Percentiles rank a stretch among this genome's conserved stretches.
phyloP scores from a whole-genome alignment of 2,888 invertebrate species.

The Gasteruption jaculator region DNA sequence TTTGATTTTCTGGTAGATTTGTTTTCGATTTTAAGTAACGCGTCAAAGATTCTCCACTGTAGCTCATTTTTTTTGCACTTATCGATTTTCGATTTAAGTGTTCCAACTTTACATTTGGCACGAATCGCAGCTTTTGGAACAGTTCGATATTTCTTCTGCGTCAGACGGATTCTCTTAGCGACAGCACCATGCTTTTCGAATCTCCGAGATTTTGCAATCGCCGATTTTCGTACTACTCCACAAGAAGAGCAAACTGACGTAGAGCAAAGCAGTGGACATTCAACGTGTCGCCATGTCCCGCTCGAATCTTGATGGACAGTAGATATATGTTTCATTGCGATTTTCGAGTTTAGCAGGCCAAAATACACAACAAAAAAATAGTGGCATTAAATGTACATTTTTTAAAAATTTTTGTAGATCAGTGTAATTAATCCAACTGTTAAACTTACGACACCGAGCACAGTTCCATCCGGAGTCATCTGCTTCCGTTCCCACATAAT shows the following conservation, averaged over 20 bases:
- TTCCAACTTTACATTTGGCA: neutral
- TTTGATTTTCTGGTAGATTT: slow-evolving; percentile 12
- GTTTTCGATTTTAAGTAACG: too few relatives aligned
- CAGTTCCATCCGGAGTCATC: neutral
- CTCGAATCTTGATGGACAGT: slow-evolving; percentile 6
- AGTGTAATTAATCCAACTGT: too few relatives aligned
- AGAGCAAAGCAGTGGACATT: slow-evolving; percentile 7
- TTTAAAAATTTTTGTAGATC: too few relatives aligned
- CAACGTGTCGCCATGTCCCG: slow-evolving; percentile 11
- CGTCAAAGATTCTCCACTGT: too few relatives aligned
- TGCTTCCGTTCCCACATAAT: neutral
- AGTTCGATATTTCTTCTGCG: neutral
- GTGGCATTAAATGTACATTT: too few relatives aligned
- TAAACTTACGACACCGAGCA: too few relatives aligned
- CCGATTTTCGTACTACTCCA: neutral
- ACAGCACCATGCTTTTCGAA: too few relatives aligned
- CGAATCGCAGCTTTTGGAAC: neutral
- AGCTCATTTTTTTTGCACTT: slow-evolving; percentile 5
- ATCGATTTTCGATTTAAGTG: neutral
- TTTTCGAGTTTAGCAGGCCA: too few relatives aligned
- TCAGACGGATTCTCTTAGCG: too few relatives aligned
- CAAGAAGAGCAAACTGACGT: neutral
- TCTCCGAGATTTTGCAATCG: too few relatives aligned
- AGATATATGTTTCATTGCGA: too few relatives aligned
- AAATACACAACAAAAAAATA: too few relatives aligned